These are phyloP conservation scores for Hecatera dysodea DNA, from an alignment of 2,888 invertebrate species.

Conservation along the genomic window DNA sequence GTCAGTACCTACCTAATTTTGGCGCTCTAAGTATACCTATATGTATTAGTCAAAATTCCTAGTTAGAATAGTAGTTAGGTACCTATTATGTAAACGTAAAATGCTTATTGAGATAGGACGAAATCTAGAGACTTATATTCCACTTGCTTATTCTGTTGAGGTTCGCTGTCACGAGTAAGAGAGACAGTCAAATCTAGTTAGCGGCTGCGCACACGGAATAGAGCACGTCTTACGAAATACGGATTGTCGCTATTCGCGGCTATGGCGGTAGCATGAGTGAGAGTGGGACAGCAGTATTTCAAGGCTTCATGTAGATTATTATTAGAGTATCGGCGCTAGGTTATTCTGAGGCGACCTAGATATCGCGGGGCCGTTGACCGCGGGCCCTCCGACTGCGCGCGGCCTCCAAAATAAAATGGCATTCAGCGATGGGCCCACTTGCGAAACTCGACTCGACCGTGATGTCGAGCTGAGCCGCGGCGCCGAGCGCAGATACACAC, in stretches of 20 bases:
- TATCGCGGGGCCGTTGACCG: slow-evolving; percentile 90
- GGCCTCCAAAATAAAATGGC: slow-evolving; percentile 91
- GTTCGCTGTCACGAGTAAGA: slow-evolving; percentile 77
- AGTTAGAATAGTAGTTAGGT: slow-evolving; percentile 31
- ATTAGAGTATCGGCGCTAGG: slow-evolving; percentile 91
- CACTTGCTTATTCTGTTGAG: slow-evolving; percentile 74
- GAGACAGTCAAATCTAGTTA: slow-evolving; percentile 81
- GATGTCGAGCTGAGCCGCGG: slow-evolving; percentile 79
- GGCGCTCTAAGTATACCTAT: not conserved
- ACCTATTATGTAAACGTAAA: slow-evolving; percentile 76
- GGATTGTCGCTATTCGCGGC: slow-evolving; percentile 79
- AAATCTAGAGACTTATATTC: slow-evolving; percentile 76
- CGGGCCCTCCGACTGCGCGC: slow-evolving; percentile 88
- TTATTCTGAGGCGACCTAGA: slow-evolving; percentile 91
- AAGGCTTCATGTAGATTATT: slow-evolving; percentile 88
- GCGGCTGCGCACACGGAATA: slow-evolving; percentile 76
- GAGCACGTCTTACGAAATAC: slow-evolving; percentile 81
- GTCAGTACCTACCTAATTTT: not conserved
- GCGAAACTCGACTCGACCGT: slow-evolving; percentile 88
- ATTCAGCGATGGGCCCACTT: slow-evolving; percentile 90
- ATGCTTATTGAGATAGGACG: slow-evolving; percentile 63
- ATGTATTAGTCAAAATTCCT: slow-evolving; percentile 4
- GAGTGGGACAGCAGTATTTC: slow-evolving; percentile 85
- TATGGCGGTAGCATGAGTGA: slow-evolving; percentile 78
- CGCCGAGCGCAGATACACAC: slow-evolving; percentile 74